Conservation (phyloP, 2,113 vertebrate species). For the Leuciscus idus region DNA sequence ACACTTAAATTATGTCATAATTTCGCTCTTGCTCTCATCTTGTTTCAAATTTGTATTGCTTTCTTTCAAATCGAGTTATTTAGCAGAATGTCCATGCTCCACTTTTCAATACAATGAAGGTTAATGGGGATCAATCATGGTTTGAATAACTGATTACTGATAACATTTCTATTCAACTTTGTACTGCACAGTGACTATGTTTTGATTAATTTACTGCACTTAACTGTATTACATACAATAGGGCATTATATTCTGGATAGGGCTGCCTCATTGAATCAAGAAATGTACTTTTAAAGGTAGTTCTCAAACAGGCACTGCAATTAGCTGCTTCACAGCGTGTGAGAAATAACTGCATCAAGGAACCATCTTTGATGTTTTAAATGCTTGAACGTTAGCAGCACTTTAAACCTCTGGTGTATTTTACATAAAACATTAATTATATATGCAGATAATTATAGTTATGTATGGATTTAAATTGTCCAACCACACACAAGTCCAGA, state of each 20-base stretch:
- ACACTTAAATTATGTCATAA: background rate
- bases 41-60: background rate
- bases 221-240: background rate
- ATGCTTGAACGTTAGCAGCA: background rate
- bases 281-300: background rate
- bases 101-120: background rate
- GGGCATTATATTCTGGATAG: background rate
- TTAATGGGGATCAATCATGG: background rate
- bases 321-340: constrained; percentile 17
- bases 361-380: constrained; percentile 6
- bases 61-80: background rate
- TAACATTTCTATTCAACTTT: background rate
- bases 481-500: background rate
- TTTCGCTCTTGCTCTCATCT: background rate
- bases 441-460: background rate
- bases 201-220: background rate
- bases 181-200: background rate
- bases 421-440: constrained; percentile 5
- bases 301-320: background rate
- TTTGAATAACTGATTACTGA: background rate
- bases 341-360: background rate
- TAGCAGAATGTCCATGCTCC: background rate
- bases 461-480: background rate
- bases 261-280: background rate
- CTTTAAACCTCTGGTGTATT: background rate